Base-by-base conservation (phyloP, 1,140 invertebrate genomes). In the Piezodorus guildinii region DNA sequence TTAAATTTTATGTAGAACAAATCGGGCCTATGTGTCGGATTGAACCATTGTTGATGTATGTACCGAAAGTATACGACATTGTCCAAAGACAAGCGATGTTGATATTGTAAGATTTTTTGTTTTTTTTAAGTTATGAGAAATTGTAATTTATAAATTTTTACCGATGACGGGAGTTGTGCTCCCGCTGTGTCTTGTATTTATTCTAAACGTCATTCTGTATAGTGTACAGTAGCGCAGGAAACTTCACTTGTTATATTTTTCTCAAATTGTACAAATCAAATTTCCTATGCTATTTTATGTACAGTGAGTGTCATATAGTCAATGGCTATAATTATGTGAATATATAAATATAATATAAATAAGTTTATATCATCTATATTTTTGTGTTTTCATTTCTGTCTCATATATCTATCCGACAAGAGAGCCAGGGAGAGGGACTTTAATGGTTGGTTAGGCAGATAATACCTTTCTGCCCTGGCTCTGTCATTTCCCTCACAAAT, bases 381-480 rank as follows among this genome's bases (percentile, higher is more conserved):
- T 54, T 52, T 43, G 62, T 62, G 30, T 65, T 65, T 65, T 51
- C 25, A 19, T 51, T 44, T 51, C 21, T 34, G 30, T 21, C 16
- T 25, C 25, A 23, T n/a, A 25, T 21, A n/a, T 23, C 54, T 6
- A 16, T 8, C 16, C 25, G n/a, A 21, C 25, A 21, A 23, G 19
- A 5, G n/a, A 17, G 25, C 25, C 10, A 2, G 4, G 17, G 16
- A n/a, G 17, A 34, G 54, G 23, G 54, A 58, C 54, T 58, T 58
- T 58, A 58, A 58, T 34, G 54, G 23, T n/a, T 23, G 54, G 54
- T 27, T 34, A 58, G 30, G 30, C 16, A 58, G 54, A 23, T 21
- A 58, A 58, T 5, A 25, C 3, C 19, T n/a, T 12, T 58, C 52
- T 84, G 84, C 76, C 75, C 94, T 90, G 77, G 51, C 79, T 79